phyloP scores from a whole-genome alignment of 53 echinoderm and acorn worm genomes.

The Echinometra lucunter region DNA sequence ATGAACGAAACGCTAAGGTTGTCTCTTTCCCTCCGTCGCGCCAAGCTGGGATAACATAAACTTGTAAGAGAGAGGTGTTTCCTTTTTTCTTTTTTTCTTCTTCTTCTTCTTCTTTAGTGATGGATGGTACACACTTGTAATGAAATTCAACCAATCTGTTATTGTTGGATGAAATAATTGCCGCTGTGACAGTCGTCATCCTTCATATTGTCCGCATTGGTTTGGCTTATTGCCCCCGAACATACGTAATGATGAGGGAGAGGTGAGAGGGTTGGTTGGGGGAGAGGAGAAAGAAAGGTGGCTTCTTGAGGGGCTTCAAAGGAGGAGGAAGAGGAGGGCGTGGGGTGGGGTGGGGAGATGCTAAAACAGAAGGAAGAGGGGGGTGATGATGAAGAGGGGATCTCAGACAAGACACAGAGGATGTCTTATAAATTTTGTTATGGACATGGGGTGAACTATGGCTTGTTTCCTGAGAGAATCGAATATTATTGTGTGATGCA shows the following conservation, averaged over 20 bases:
- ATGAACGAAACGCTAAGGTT: background rate
- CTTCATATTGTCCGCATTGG: conserved; percentile 63
- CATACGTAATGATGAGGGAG: conserved; percentile 43
- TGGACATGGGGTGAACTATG: conserved; percentile 11
- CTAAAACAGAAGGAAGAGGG: background rate
- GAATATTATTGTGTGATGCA: background rate
- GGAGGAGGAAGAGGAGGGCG: background rate
- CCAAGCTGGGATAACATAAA: background rate
- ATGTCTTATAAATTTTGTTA: background rate
- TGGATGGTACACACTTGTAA: conserved; percentile 50
- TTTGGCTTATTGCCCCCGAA: conserved; percentile 55
- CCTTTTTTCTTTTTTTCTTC: background rate
- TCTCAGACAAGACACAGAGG: background rate
- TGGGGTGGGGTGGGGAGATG: background rate
- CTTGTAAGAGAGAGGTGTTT: conserved; percentile 42
- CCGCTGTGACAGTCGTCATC: conserved; percentile 31
- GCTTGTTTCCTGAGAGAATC: background rate
- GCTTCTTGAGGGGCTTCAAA: background rate
- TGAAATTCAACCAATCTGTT: conserved; percentile 68
- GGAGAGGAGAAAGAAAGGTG: background rate
- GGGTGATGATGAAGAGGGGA: background rate
- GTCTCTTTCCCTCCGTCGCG: background rate
- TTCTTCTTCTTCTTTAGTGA: conserved; percentile 6
- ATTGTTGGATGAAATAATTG: conserved; percentile 65
- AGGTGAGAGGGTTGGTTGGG: background rate